Evolutionary conservation across 1,140 invertebrate genomes (phyloP), one percentile per base, ranked within the genome.

Genomic region (Macrosteles quadrilineatus): DNA sequence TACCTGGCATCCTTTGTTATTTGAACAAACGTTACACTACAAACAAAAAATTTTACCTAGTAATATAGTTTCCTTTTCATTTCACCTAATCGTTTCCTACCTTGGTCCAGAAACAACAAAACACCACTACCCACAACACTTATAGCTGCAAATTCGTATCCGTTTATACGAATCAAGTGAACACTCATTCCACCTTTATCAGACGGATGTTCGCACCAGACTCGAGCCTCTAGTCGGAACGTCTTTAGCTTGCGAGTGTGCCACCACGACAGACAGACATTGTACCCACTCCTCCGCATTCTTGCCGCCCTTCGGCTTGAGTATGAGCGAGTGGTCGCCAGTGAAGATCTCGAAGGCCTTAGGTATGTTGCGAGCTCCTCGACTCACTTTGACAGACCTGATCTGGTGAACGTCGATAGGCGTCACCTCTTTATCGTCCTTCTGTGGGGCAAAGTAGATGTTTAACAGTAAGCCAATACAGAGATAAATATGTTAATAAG

Each of bases 291-390:
- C 91, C 80, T 97, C 94, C 12, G 94, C 94, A 79, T 97, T 93
- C 80, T 93, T 94, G n/a, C 92, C 91, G 78, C 95, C 94, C 81
- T 94, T 95, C 4, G 95, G 94, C 83, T 97, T 97, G 64, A 97
- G 85, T 75, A 96, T 93, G 75, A 95, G 87, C 9, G 92, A 93
- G 78, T 94, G 92, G 78, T 97, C 93, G 57, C 91, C 91, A 0
- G 95, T 97, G 81, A 97, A 97, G 72, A 98, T 97, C 84, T 98
- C 95, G 83, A 98, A 97, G 1, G 95, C 94, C 81, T 94, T 95
- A 9, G 95, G 94, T 77, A 97, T 95, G 77, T 94, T 94, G 65
- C 93, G 86, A 55, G 90, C 91, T 21, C 90, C 90, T 67, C 92
- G 83, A 0, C 89, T 91, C 9, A 96, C 95, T 79, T 96, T 94